A percentile compares a stretch with the other conserved stretches of the same genome.
These are phyloP conservation scores for Pseudomyrmex sp. DNA, from an alignment of 1,140 invertebrate species.

Conservation along the genomic window DNA sequence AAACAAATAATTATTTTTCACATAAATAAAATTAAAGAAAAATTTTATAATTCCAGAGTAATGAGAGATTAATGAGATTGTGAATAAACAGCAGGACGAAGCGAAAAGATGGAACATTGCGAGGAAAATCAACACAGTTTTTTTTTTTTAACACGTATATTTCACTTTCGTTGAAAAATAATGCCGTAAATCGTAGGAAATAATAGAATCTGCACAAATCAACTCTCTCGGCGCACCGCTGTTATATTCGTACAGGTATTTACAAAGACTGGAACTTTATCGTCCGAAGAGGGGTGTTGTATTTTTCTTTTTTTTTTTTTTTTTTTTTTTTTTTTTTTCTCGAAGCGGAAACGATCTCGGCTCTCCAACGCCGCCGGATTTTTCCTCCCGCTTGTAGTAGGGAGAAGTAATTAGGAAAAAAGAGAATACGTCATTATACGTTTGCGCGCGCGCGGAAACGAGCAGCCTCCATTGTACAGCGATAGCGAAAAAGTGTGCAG, in stretches of 20 bases:
- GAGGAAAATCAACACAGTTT: background rate
- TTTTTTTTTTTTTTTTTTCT: background rate
- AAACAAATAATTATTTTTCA: too few relatives aligned
- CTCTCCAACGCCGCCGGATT: slow-evolving; percentile 10
- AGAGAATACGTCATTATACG: slow-evolving; percentile 5
- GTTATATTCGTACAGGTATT: slow-evolving; percentile 80
- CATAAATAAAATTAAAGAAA: too few relatives aligned
- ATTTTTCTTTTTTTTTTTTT: too few relatives aligned
- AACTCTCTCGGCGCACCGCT: slow-evolving; percentile 81
- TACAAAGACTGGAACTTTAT: slow-evolving; percentile 74
- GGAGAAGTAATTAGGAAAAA: background rate
- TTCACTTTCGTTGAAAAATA: slow-evolving; percentile 85
- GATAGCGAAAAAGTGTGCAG: slow-evolving; percentile 80
- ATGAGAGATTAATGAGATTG: background rate
- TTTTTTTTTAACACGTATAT: slow-evolving; percentile 82
- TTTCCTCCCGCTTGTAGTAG: background rate
- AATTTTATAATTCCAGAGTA: too few relatives aligned
- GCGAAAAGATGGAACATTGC: background rate
- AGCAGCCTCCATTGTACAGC: slow-evolving; percentile 51
- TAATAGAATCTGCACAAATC: slow-evolving; percentile 84
- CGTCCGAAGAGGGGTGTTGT: slow-evolving; percentile 49
- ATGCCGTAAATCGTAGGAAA: slow-evolving; percentile 83
- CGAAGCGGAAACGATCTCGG: slow-evolving; percentile 28
- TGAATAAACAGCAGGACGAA: background rate
- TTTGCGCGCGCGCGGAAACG: slow-evolving; percentile 36